Conservation (phyloP, 2,113 vertebrate genomes). For the Eolophus roseicapilla region DNA sequence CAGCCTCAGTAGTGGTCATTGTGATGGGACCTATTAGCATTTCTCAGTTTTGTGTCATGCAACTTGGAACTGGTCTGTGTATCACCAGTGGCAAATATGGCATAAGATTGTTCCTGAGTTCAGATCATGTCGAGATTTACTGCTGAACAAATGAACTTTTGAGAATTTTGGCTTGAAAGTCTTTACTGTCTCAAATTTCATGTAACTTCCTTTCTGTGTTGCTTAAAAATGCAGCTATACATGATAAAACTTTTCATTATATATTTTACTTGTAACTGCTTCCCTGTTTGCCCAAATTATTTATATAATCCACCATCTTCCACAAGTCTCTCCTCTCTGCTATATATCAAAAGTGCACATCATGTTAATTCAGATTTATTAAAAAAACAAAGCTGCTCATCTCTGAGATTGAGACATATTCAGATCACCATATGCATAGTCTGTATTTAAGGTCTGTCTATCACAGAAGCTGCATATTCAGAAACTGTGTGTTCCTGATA, state of each 20-base stretch:
- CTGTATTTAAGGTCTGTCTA: conserved; percentile 16
- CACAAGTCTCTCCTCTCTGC: background rate
- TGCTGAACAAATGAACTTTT: background rate
- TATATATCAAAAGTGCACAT: background rate
- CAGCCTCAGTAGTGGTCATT: background rate
- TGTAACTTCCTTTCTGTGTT: background rate
- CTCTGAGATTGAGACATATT: background rate
- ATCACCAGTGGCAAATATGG: background rate
- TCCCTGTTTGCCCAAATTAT: background rate
- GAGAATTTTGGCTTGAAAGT: background rate
- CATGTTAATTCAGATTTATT: background rate
- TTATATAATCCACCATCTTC: background rate
- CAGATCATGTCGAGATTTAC: background rate
- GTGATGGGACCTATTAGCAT: background rate
- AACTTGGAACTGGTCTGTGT: background rate
- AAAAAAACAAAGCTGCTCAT: background rate
- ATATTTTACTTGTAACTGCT: background rate
- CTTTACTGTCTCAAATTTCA: background rate
- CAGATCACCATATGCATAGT: background rate
- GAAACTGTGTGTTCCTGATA: background rate
- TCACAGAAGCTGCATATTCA: background rate
- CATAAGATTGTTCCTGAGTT: background rate
- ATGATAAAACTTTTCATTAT: background rate
- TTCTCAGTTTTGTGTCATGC: background rate
- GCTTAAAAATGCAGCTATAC: background rate